Evolutionary conservation across 2,797 vertebrate species (phyloP).

Genomic region (Benthosema pterotum): DNA sequence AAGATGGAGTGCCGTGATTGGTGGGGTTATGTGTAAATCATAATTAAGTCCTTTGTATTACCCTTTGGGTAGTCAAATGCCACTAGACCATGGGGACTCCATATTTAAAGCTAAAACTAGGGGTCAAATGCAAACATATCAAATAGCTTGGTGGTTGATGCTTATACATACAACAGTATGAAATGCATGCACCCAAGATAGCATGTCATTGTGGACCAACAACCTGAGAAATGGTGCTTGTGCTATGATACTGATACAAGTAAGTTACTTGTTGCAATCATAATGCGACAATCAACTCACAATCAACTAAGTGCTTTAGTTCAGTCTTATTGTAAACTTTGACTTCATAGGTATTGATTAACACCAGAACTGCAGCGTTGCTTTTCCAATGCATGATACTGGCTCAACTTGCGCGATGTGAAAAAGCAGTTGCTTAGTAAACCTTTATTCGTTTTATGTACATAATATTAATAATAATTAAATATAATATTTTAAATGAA

Average conservation of each 20-base stretch:
- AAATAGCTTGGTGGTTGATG: too few species aligned
- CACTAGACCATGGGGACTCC: too few species aligned
- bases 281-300: background rate
- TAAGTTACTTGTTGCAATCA: background rate
- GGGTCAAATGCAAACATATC: background rate
- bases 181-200: background rate
- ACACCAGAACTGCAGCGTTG: constrained; percentile 10
- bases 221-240: background rate
- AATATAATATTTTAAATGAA: too few species aligned
- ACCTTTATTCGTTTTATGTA: too few species aligned
- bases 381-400: too few species aligned
- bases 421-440: too few species aligned
- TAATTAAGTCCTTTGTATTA: too few species aligned
- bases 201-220: constrained; percentile 7
- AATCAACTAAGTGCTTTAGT: constrained; percentile 1
- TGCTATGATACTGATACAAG: background rate
- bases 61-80: too few species aligned
- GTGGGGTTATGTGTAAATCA: too few species aligned
- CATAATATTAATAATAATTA: too few species aligned
- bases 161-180: constrained; percentile 1
- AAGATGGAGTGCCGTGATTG: too few species aligned
- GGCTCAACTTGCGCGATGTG: too few species aligned
- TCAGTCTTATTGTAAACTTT: constrained; percentile 42
- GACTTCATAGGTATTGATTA: constrained; percentile 36
- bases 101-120: constrained; percentile 8